Evolutionary conservation across 2,113 vertebrate species (phyloP).

Genomic region (Cygnus atratus): DNA sequence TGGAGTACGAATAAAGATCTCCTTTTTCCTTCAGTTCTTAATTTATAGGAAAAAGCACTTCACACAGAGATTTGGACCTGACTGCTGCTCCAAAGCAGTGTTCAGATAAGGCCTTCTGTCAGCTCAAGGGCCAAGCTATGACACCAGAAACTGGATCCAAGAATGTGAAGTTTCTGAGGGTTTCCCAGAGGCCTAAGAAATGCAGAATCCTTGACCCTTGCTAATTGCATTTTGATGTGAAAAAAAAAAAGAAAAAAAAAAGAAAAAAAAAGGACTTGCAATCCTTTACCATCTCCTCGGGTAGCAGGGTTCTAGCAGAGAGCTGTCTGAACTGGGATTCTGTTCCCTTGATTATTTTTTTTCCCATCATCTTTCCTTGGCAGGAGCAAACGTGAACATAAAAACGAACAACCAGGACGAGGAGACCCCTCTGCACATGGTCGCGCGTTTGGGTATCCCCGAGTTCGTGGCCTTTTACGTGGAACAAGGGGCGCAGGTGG

Average conservation of each 20-base stretch:
- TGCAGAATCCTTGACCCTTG: neutral
- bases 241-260: no score
- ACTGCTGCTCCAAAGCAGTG: neutral
- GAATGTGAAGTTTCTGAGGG: neutral
- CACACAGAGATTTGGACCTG: neutral
- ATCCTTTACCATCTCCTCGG: neutral
- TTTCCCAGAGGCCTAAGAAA: neutral
- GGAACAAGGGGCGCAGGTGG: conserved; percentile 81
- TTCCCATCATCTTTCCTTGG: neutral
- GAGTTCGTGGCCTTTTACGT: conserved; percentile 88
- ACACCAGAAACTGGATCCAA: neutral
- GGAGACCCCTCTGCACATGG: conserved; percentile 89
- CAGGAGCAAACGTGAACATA: conserved; percentile 89
- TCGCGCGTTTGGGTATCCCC: conserved; percentile 83
- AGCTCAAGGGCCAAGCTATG: neutral
- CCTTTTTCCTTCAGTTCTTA: neutral
- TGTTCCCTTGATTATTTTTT: neutral
- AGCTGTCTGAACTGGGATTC: neutral
- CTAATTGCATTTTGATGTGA: neutral
- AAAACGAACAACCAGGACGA: conserved; percentile 84
- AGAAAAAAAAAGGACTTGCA: no score
- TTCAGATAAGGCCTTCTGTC: neutral
- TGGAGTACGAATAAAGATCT: fast-evolving
- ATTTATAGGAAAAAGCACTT: neutral
- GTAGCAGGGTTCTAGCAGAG: neutral